Conservation (phyloP, 2,797 vertebrate species). For the Pachyuromys duprasi region DNA sequence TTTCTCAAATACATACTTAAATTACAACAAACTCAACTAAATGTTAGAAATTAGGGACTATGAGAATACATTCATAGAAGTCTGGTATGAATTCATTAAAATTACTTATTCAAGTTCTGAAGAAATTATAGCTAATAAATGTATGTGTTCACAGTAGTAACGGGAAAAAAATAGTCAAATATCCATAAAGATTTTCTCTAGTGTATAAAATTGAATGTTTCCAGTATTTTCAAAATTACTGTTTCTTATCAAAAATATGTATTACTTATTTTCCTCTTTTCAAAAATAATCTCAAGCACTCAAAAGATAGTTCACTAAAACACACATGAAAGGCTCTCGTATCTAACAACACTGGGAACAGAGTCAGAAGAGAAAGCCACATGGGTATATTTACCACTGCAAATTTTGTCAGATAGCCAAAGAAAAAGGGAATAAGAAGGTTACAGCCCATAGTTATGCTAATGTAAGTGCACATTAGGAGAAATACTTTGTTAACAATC, state of each 20-base stretch:
- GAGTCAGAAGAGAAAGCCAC: constrained; percentile 30
- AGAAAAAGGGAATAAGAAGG: constrained; percentile 16
- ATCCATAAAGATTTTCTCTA: not conserved
- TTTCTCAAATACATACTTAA: not conserved
- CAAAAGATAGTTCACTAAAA: not conserved
- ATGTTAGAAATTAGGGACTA: not conserved
- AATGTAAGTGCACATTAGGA: constrained; percentile 48
- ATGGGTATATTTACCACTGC: constrained; percentile 51
- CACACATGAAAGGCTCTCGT: not conserved
- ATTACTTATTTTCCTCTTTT: not conserved
- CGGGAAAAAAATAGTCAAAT: not conserved
- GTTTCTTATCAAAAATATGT: not conserved
- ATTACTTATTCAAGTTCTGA: not conserved
- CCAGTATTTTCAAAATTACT: not conserved
- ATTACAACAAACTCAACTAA: constrained; percentile 12
- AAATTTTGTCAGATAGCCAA: constrained; percentile 67
- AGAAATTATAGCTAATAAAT: not conserved
- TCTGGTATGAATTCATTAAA: not conserved
- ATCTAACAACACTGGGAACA: constrained; percentile 27
- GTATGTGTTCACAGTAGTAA: not conserved
- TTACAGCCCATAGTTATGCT: constrained; percentile 57
- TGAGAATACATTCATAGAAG: not conserved
- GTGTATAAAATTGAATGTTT: not conserved
- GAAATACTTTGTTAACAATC: constrained; percentile 68
- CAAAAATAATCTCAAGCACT: not conserved